Base-by-base conservation (phyloP, 2,113 vertebrate genomes). In the Thomomys bottae region DNA sequence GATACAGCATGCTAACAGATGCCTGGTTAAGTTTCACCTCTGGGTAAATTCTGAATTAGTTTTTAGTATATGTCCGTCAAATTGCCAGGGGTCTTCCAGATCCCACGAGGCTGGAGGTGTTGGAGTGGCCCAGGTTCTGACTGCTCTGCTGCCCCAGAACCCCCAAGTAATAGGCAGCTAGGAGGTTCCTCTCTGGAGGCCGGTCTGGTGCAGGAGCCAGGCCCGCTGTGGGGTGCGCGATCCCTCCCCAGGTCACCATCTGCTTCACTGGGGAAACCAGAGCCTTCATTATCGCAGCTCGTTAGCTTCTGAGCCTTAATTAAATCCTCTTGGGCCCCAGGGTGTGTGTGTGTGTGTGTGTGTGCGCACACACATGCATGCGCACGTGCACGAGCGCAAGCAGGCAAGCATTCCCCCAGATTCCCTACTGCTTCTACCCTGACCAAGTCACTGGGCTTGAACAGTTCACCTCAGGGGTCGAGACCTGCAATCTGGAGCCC, bases 281-380 rank as follows among this genome's bases (percentile, higher is more conserved):
- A 89, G 72, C 68, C 88, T 95, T 94, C 94, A 94, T 95, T 93
- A 96, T 49, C 93, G 95, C 59, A 26, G 70, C 57, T 88, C 42
- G 42, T 64, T 40, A 76, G 95, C 45, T 20, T 79, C 88, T 90
- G 84, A 92, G 70, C 70, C 64, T 91, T 94, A 95, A 95, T 95
- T 93, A 95, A 93, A 80, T 54, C 45, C 76, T 92, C 81, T 57
- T 36, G 84, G 72, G 90, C 63, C 82, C 36, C 8, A 21, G 67
- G 79, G 59, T 9, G 24, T 63, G 72, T 42, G 42, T 26, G 40
- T 20, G 59, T n/a, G 71, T 26, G 45, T 30, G 49, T 14, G 49
- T 49, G 45, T 49, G 40, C 38, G 9, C 12, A 2, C 12, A 49
- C 7, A 20, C 57, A 67, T 40, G 40, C 26, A 49, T 8, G 23